Conservation (phyloP, 2,113 vertebrate genomes). For the Cynopterus brachyotis region DNA sequence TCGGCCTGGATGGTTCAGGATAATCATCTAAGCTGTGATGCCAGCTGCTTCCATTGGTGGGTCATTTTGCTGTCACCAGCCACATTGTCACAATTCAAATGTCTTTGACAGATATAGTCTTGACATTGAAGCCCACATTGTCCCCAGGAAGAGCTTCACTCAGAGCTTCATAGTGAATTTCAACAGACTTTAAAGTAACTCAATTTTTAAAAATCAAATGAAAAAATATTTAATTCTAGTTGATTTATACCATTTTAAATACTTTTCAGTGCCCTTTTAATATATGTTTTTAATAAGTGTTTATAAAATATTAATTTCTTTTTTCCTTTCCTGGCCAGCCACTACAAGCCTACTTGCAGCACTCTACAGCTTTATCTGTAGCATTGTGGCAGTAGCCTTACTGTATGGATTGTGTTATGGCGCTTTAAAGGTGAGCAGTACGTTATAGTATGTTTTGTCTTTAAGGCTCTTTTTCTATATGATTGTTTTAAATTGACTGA, state of each 20-base stretch:
- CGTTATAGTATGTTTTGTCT: neutral
- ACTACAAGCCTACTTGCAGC: slow-evolving; percentile 97
- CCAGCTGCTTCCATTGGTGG: too few species aligned
- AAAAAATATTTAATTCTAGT: neutral
- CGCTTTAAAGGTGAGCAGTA: slow-evolving; percentile 92
- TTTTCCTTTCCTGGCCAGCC: slow-evolving; percentile 81
- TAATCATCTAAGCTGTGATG: too few species aligned
- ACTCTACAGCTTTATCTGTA: slow-evolving; percentile 95
- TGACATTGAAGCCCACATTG: too few species aligned
- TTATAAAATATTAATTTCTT: neutral
- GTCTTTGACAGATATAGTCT: too few species aligned
- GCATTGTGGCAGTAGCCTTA: slow-evolving; percentile 94
- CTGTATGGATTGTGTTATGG: slow-evolving; percentile 97
- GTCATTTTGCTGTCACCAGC: too few species aligned
- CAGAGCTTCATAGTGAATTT: too few species aligned
- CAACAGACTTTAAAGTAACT: neutral
- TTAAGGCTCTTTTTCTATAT: neutral
- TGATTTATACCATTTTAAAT: neutral
- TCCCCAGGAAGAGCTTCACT: too few species aligned
- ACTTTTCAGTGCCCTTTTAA: neutral
- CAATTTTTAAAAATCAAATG: neutral
- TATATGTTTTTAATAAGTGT: neutral
- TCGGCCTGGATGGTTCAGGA: too few species aligned
- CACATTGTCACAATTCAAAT: too few species aligned
- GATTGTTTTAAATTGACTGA: neutral